These are phyloP conservation scores for Spodoptera frugiperda DNA, from an alignment of 1,140 invertebrate genomes.

Conservation along the genomic window DNA sequence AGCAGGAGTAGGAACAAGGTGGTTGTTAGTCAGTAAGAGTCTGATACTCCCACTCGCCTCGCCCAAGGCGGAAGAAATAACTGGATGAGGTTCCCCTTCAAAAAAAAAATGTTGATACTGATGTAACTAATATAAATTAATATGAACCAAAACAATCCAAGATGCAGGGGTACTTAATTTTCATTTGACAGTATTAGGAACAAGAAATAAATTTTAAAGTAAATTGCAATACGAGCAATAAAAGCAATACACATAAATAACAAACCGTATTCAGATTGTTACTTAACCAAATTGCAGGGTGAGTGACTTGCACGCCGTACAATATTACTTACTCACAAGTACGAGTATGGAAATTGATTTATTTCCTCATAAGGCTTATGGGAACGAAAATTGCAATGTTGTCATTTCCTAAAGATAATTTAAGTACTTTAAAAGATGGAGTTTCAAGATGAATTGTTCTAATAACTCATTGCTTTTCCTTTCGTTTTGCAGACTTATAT, in stretches of 20 bases:
- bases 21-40: no score
- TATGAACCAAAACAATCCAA: no score
- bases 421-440: no score
- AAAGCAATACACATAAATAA: slow-evolving; percentile 14
- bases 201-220: slow-evolving; percentile 21
- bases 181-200: background rate
- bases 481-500: background rate
- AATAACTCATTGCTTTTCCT: background rate
- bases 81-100: no score
- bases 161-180: no score
- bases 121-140: no score
- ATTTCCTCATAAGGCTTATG: slow-evolving; percentile 21
- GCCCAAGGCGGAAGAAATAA: no score
- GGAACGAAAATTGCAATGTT: slow-evolving; percentile 5
- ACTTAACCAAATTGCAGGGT: slow-evolving; percentile 29
- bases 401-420: background rate
- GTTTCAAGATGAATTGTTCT: background rate
- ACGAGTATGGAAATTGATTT: slow-evolving; percentile 32
- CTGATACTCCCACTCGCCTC: no score
- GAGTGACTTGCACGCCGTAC: slow-evolving; percentile 10
- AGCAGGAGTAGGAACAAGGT: no score
- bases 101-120: no score
- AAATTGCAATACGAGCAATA: slow-evolving; percentile 1
- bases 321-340: slow-evolving; percentile 10
- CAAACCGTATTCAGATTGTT: slow-evolving; percentile 5